phyloP scores from a whole-genome alignment of 2,888 invertebrate genomes.

The Lutraria lutraria region DNA sequence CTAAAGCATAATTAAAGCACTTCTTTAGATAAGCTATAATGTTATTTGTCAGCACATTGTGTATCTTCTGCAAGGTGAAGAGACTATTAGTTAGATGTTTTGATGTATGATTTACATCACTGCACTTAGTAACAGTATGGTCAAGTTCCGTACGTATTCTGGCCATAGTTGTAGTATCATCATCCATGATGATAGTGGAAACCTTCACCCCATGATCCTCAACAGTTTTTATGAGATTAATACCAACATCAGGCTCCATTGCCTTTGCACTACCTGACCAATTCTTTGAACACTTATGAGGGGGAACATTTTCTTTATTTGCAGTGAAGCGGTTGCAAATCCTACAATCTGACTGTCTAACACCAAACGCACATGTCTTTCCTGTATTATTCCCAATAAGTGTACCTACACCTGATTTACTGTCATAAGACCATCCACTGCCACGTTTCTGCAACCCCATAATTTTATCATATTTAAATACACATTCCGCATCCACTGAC shows the following conservation, averaged over 20 bases:
- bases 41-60: slow-evolving; percentile 38
- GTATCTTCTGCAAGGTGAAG: slow-evolving; percentile 44
- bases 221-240: slow-evolving; percentile 28
- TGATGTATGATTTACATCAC: slow-evolving; percentile 50
- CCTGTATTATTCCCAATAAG: slow-evolving; percentile 55
- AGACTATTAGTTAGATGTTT: slow-evolving; percentile 51
- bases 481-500: slow-evolving; percentile 20
- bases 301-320: slow-evolving; percentile 14
- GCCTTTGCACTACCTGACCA: slow-evolving; percentile 52
- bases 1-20: slow-evolving; percentile 53
- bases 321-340: slow-evolving; percentile 1
- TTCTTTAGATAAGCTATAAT: slow-evolving; percentile 50
- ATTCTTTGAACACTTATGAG: slow-evolving; percentile 44
- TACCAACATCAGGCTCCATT: too few relatives aligned
- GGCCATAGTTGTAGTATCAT: slow-evolving; percentile 57
- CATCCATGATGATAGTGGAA: slow-evolving; percentile 52
- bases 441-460: slow-evolving; percentile 63
- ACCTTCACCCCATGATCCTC: slow-evolving; percentile 46
- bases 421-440: slow-evolving; percentile 51
- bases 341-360: slow-evolving; percentile 45
- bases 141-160: slow-evolving; percentile 35
- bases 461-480: slow-evolving; percentile 57
- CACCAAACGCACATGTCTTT: slow-evolving; percentile 54
- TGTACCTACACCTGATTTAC: slow-evolving; percentile 60
- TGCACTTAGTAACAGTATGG: slow-evolving; percentile 52